Base-by-base conservation (phyloP, 2,113 vertebrate species). In the Regulus satrapa region DNA sequence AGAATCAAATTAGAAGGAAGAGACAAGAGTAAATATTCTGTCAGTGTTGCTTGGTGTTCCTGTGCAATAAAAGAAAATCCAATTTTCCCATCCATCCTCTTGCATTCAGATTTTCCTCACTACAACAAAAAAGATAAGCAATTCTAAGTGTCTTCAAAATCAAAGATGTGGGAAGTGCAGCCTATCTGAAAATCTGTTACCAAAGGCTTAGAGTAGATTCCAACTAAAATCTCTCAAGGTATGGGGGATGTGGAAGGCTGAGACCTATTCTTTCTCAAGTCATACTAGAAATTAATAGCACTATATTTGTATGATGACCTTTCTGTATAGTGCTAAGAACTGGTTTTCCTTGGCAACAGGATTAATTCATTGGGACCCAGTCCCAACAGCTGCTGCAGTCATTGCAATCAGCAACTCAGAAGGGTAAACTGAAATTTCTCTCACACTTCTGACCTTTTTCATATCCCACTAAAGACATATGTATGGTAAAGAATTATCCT, bases 21-120 rank as follows among this genome's bases (percentile, higher is more conserved):
- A 92, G 69, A 85, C 62, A 88, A 51, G 40, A 86, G 77, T 90
- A 94, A 95, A 92, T 83, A 94, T 76, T 85, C 85, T 68, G 41
- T 77, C 51, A 89, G 48, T 74, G 49, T 36, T 81, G 64, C 45
- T 83, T 29, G 88, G 40, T 72, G 72, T 26, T 95, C 63, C 63
- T 81, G 58, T 72, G 64, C 69, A 92, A 88, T 89, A 94, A 92
- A 95, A 95, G 28, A 41, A 88, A 95, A 95, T 81, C 28, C 1
- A 82, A 67, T 95, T 92, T 92, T 75, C 84, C 89, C 34, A 79
- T 61, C 67, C 10, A 10, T 88, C 20, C 49, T 79, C 77, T 62
- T 72, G 54, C 38, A 91, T 89, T 85, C 66, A 75, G 26, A 56
- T 75, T 86, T 87, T 74, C 9, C 48, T 84, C 25, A 48, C 46